These are phyloP conservation scores for Halictus rubicundus DNA, from an alignment of 1,140 invertebrate species.

Conservation along the genomic window DNA sequence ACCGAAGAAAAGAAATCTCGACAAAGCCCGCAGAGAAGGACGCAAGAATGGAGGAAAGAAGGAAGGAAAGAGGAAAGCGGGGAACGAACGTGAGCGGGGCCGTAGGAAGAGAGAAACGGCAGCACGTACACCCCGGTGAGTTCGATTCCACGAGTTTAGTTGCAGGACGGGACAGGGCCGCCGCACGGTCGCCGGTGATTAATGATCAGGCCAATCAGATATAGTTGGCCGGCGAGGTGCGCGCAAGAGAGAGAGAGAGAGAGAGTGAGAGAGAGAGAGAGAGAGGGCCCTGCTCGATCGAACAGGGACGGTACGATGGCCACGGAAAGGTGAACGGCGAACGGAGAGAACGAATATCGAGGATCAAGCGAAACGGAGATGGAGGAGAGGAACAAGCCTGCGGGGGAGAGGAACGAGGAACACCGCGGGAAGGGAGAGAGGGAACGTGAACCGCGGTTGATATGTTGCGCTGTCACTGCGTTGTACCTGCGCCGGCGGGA, in stretches of 20 bases:
- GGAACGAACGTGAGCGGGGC: not conserved
- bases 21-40: not conserved
- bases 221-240: constrained; percentile 62
- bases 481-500: constrained; percentile 70
- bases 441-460: constrained; percentile 66
- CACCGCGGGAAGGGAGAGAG: constrained; percentile 26
- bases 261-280: not conserved
- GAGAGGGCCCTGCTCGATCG: constrained; percentile 25
- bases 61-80: not conserved
- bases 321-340: constrained; percentile 8
- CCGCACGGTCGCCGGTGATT: constrained; percentile 72
- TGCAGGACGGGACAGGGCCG: constrained; percentile 69
- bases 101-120: constrained; percentile 56
- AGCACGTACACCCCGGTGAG: constrained; percentile 69
- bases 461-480: constrained; percentile 76
- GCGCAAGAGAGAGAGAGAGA: constrained; percentile 30
- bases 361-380: constrained; percentile 15
- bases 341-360: constrained; percentile 22
- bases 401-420: not conserved
- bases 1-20: constrained; percentile 19
- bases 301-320: constrained; percentile 39
- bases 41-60: not conserved
- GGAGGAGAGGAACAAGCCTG: not conserved
- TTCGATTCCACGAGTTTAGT: constrained; percentile 72
- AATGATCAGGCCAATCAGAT: constrained; percentile 74